These are phyloP conservation scores for Papilio protenor DNA, from an alignment of 2,888 invertebrate genomes.

Conservation along the genomic window DNA sequence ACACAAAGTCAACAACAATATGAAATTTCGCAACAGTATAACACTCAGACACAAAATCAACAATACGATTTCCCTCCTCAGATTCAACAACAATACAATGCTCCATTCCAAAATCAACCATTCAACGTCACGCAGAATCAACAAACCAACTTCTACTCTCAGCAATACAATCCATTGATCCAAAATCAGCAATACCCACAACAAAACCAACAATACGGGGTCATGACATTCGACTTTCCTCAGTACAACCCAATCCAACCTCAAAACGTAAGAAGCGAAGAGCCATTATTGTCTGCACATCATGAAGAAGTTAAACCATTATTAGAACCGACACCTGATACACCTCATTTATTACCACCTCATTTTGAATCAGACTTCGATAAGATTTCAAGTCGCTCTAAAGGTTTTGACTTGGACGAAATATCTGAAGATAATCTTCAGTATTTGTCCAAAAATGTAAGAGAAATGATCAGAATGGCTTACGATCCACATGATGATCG, in stretches of 20 bases:
- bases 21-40: neutral
- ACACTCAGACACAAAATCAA: slow-evolving; percentile 1
- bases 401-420: slow-evolving; percentile 63
- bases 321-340: slow-evolving; percentile 66
- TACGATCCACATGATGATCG: slow-evolving; percentile 69
- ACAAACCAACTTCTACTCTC: slow-evolving; percentile 13
- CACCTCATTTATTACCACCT: slow-evolving; percentile 66
- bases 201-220: slow-evolving; percentile 29
- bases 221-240: slow-evolving; percentile 61
- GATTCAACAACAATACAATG: slow-evolving; percentile 18
- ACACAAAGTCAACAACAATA: neutral
- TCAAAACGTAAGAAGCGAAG: slow-evolving; percentile 62
- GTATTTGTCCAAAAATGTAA: slow-evolving; percentile 72
- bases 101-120: slow-evolving; percentile 13
- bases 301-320: slow-evolving; percentile 71
- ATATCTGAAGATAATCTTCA: slow-evolving; percentile 75
- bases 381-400: slow-evolving; percentile 66
- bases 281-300: slow-evolving; percentile 67
- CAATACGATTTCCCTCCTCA: slow-evolving; percentile 11
- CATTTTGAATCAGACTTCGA: slow-evolving; percentile 60
- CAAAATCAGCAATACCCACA: slow-evolving; percentile 17
- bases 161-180: slow-evolving; percentile 20
- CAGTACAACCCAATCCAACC: slow-evolving; percentile 75
- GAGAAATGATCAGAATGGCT: slow-evolving; percentile 75
- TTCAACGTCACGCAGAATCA: slow-evolving; percentile 22